Evolutionary conservation across 2,888 invertebrate species (phyloP), one percentile per base, ranked within the genome.

Genomic region (Apoda limacodes): DNA sequence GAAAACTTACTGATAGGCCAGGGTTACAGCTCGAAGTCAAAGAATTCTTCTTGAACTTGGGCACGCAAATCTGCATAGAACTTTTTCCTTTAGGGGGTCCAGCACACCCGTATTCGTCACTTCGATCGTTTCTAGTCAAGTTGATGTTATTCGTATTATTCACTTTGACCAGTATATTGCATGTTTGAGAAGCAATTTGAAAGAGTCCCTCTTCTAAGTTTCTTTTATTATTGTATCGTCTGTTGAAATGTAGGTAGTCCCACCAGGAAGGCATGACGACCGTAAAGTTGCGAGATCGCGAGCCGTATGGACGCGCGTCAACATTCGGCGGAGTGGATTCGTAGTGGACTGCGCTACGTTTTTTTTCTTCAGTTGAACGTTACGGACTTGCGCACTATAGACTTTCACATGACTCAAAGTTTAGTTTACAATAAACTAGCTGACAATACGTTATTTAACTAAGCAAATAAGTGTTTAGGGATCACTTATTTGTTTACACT

Each of bases 151-250:
- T 88, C 26, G 88, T 88, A 49, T 89, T 88, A 60, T 88, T 87
- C 42, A 89, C 88, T 83, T 89, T 88, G 33, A 90, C 88, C 38
- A 90, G 70, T 43, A 90, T 86, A 58, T 88, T 89, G 54, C 89
- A 90, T 33, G 90, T 89, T 60, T 90, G 90, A 9, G 89, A 88
- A 3, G 89, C 89, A 43, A 90, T 90, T 76, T 89, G 89, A 55
- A 89, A 88, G 17, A 90, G 74, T 4, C 90, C 90, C 52, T 89
- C 89, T 52, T 89, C 88, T 42, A 90, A 63, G 60, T 88, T 88
- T 30, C 85, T 78, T 45, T 84, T 84, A 46, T 82, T 82, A 32
- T 78, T 65, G 45, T 82, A 80, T 46, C 69, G 71, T 24, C 80
- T 49, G 42, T 78, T 81, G 46, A 82, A 70, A 41, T 74, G 75